Percentiles rank a stretch among this genome's conserved stretches.
Evolutionary conservation across 2,113 vertebrate genomes (phyloP).

Genomic region (Zosterops lateralis): DNA sequence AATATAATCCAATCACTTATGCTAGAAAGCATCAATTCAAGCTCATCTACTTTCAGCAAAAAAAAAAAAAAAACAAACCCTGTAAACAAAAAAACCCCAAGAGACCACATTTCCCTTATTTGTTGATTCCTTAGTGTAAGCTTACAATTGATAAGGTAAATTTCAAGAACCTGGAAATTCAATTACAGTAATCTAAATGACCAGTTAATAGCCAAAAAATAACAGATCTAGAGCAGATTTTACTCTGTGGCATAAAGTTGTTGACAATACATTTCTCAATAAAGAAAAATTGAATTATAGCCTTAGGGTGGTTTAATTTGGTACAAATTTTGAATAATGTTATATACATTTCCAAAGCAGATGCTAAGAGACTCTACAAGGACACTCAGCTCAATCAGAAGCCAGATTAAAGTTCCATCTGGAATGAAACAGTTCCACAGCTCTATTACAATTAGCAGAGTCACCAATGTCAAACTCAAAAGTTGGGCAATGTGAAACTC

Average conservation of each 20-base stretch:
- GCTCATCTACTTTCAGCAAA: neutral
- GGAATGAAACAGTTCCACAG: conserved; percentile 69
- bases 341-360: conserved; percentile 78
- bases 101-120: neutral
- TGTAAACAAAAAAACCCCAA: fast-evolving
- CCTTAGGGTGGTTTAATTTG: conserved; percentile 77
- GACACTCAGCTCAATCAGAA: conserved; percentile 76
- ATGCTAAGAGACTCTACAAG: conserved; percentile 80
- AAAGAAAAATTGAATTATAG: conserved; percentile 77
- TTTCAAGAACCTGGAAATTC: conserved; percentile 24
- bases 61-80: no score
- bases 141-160: conserved; percentile 1
- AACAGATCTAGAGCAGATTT: conserved; percentile 45
- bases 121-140: conserved; percentile 2
- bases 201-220: conserved; percentile 53
- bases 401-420: conserved; percentile 80
- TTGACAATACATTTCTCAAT: conserved; percentile 74
- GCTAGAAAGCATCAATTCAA: neutral
- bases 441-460: conserved; percentile 74
- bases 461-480: conserved; percentile 67
- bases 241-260: conserved; percentile 61
- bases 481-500: conserved; percentile 21
- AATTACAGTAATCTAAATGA: conserved; percentile 33
- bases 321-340: conserved; percentile 82
- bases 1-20: neutral